A percentile compares a stretch with the other conserved stretches of the same genome.
Evolutionary conservation across 2,113 vertebrate species (phyloP).

Genomic region (Mesembrinibis cayennensis): DNA sequence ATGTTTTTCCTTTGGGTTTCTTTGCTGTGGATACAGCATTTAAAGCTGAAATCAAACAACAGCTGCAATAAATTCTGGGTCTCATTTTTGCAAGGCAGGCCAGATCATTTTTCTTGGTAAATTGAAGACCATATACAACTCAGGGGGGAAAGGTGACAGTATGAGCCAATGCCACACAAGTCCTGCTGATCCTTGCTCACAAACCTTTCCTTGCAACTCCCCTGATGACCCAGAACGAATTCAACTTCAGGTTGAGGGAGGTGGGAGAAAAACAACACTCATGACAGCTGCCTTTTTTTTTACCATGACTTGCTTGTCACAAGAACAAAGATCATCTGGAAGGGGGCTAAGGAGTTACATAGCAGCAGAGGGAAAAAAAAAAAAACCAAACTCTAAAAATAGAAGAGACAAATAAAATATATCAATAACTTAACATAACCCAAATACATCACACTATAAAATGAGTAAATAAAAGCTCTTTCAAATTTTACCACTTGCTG

Average conservation of each 20-base stretch:
- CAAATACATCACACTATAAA: neutral
- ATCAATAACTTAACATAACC: slow-evolving; percentile 27
- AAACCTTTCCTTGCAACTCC: neutral
- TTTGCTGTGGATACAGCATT: neutral
- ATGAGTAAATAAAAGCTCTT: neutral
- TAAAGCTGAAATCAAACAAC: neutral
- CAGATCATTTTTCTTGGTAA: neutral
- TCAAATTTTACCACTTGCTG: neutral
- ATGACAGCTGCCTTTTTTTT: neutral
- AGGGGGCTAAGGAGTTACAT: neutral
- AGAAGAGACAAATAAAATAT: neutral
- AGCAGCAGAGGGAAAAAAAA: neutral
- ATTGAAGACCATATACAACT: neutral
- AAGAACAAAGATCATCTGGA: slow-evolving; percentile 22
- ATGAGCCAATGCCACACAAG: neutral
- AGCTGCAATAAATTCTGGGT: neutral
- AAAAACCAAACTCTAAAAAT: neutral
- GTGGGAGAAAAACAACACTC: neutral
- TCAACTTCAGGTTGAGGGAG: neutral
- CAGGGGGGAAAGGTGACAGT: neutral
- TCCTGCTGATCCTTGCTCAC: neutral
- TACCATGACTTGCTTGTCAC: neutral
- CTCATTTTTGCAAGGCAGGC: neutral
- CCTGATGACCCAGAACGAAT: neutral
- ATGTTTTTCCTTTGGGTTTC: neutral